phyloP scores from a whole-genome alignment of 1,140 invertebrate genomes.

The Magallana gigas region DNA sequence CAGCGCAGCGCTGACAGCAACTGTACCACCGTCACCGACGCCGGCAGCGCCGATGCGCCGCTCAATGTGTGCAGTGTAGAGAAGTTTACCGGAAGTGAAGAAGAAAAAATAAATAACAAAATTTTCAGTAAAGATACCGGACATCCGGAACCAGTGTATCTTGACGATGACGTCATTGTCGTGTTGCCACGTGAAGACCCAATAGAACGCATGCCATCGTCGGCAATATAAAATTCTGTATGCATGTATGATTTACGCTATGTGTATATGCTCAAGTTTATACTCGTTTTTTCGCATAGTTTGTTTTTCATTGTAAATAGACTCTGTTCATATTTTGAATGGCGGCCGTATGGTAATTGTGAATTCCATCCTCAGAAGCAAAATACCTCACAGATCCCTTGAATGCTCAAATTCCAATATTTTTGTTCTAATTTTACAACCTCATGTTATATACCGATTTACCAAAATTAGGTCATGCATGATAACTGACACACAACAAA shows the following conservation, averaged over 20 bases:
- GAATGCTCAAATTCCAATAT: background rate
- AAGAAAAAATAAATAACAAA: conserved; percentile 8
- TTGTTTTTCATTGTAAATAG: background rate
- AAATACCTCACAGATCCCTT: background rate
- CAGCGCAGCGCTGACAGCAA: conserved; percentile 17
- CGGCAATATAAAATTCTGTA: background rate
- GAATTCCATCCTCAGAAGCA: background rate
- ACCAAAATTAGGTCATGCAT: too few species aligned
- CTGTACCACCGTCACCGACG: background rate
- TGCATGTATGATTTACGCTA: background rate
- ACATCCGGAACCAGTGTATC: background rate
- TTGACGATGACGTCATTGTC: background rate
- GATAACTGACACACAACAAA: too few species aligned
- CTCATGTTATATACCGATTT: too few species aligned
- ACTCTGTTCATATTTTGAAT: background rate
- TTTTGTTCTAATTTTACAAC: background rate
- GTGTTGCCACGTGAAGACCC: background rate
- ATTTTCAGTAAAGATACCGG: background rate
- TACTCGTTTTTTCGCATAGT: background rate
- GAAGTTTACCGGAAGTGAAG: conserved; percentile 25
- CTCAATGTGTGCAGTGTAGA: conserved; percentile 1
- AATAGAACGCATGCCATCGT: background rate
- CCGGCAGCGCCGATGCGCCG: background rate
- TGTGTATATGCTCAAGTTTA: background rate
- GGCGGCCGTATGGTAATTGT: background rate